Evolutionary conservation across 2,113 vertebrate species (phyloP).

Genomic region (Procavia capensis): DNA sequence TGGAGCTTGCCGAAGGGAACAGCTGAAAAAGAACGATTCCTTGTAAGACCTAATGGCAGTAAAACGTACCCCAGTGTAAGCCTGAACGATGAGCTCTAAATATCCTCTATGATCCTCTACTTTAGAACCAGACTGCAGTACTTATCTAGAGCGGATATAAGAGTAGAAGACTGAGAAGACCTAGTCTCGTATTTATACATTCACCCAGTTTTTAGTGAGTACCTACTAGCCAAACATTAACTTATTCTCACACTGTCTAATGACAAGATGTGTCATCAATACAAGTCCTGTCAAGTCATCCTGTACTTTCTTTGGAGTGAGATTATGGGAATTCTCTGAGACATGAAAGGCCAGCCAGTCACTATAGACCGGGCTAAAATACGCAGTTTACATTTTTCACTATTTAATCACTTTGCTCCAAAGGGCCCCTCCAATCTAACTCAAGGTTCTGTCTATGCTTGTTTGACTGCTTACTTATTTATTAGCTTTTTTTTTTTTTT

Average conservation of each 20-base stretch:
- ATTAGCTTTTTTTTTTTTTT: background rate
- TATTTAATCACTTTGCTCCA: background rate
- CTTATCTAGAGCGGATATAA: background rate
- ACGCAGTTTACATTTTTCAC: too few relatives aligned
- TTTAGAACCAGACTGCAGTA: background rate
- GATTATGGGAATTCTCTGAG: background rate
- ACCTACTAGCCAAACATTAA: background rate
- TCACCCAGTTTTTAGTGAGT: background rate
- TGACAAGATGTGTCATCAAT: background rate
- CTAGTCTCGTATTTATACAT: rapidly evolving
- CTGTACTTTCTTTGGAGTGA: constrained; percentile 10
- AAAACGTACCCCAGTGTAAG: background rate
- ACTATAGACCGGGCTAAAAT: background rate
- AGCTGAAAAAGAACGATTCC: constrained; percentile 81
- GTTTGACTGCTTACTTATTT: background rate
- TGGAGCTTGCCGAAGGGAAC: constrained; percentile 86
- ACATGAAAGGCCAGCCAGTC: background rate
- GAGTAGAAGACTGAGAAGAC: background rate
- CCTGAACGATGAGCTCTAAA: background rate
- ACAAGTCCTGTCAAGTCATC: background rate
- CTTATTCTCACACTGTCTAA: background rate
- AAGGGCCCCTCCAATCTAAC: background rate
- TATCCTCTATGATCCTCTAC: background rate
- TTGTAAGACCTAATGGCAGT: background rate
- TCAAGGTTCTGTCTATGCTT: background rate